Base-by-base conservation (phyloP, 1,140 invertebrate genomes). In the Ceratoteleas bidentatus region DNA sequence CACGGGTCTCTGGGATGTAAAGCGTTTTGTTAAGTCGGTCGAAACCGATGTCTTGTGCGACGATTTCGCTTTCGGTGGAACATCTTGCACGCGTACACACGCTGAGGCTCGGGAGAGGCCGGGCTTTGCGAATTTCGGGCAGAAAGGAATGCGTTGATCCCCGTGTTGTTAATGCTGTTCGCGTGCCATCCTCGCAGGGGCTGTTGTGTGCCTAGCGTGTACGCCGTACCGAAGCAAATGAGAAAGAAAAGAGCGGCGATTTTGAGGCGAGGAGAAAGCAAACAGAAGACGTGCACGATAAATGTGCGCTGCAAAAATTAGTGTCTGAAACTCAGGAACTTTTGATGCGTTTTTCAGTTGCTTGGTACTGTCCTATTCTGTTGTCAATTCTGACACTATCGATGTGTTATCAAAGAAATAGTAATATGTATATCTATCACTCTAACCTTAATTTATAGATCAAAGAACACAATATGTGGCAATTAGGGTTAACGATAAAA, bases 101-200 rank as follows among this genome's bases (percentile, higher is more conserved):
- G 3, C 40, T 15, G 47, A 70, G 38, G 65, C 36, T 14, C 54
- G 72, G 43, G 43, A 72, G 65, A 81, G 70, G 53, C 72, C 54
- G 72, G 64, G 69, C 77, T 84, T 83, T 77, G 77, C 73, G 76
- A 83, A 86, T 85, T 83, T 78, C 68, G 70, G 81, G 62, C 70
- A 70, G 74, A 69, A 81, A 85, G 81, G 85, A 87, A 87, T 87
- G 85, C 75, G 78, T 84, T 79, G 83, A 85, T 84, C 78, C 73
- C 75, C 72, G 61, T 65, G 66, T 81, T 78, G 75, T 78, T 82
- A 81, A 76, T 85, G 79, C 82, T 65, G 84, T 84, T 87, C 85
- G 81, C 85, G 83, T 87, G 83, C 85, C 84, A 81, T 78, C 79
- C 57, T 76, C 66, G 66, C 79, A 79, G 83, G 70, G 61, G 56